Evolutionary conservation across 92 coral and sea anemone genomes (phyloP).

Genomic region (Epizoanthus illoricatus): DNA sequence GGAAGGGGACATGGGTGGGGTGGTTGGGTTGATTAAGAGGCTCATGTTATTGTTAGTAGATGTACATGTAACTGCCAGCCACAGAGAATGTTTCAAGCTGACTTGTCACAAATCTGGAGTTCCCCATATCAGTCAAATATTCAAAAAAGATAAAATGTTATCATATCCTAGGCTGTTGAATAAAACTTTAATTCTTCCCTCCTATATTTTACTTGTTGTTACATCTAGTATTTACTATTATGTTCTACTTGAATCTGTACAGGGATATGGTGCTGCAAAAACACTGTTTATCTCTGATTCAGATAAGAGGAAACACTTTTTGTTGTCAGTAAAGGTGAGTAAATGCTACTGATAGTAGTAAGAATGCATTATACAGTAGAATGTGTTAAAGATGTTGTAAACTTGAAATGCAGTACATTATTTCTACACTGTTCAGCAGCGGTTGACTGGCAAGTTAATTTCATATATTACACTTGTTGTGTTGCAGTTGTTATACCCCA

Average conservation of each 20-base stretch:
- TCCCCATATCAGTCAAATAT: too few species aligned
- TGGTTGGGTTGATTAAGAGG: too few species aligned
- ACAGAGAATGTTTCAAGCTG: too few species aligned
- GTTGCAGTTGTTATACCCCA: conserved; percentile 81
- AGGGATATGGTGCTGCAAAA: conserved; percentile 99
- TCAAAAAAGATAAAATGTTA: too few species aligned
- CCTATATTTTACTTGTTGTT: background rate
- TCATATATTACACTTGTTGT: background rate
- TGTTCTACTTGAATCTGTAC: background rate
- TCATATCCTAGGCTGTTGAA: too few species aligned
- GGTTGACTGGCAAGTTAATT: background rate
- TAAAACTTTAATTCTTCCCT: too few species aligned
- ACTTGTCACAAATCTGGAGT: too few species aligned
- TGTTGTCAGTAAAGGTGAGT: conserved; percentile 90
- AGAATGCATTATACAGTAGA: background rate
- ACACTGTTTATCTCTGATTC: conserved; percentile 96
- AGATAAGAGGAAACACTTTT: conserved; percentile 97
- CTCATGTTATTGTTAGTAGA: too few species aligned
- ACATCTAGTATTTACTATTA: background rate
- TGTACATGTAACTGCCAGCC: too few species aligned
- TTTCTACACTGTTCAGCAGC: background rate
- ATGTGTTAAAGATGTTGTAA: background rate
- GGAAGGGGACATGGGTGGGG: too few species aligned
- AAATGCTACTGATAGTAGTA: too few species aligned
- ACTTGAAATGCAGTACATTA: background rate